These are phyloP conservation scores for Acanthiza pusilla DNA, from an alignment of 2,797 vertebrate genomes.

Conservation along the genomic window DNA sequence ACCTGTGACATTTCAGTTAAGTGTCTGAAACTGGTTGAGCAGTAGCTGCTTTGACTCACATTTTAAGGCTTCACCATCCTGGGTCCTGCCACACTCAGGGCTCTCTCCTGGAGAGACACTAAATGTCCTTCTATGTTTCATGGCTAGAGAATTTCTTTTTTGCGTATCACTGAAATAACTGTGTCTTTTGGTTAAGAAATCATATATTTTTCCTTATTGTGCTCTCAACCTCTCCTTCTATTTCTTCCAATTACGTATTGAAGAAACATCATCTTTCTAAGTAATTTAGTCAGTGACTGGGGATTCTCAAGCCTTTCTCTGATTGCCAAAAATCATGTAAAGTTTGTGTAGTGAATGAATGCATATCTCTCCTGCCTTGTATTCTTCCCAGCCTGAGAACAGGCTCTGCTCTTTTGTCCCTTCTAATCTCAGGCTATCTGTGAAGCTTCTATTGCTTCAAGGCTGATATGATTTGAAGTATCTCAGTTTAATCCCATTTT, in stretches of 20 bases:
- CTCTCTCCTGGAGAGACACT: not conserved
- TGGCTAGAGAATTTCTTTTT: not conserved
- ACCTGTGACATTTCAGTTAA: constrained; percentile 25
- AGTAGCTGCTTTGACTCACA: not conserved
- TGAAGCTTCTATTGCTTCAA: constrained; percentile 39
- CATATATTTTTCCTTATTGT: not conserved
- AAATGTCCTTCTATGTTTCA: not conserved
- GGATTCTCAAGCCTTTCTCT: constrained; percentile 17
- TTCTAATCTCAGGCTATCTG: constrained; percentile 52
- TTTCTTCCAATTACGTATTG: not conserved
- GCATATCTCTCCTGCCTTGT: not conserved
- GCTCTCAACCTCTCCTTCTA: not conserved
- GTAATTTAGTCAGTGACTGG: constrained; percentile 5
- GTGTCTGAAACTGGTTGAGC: not conserved
- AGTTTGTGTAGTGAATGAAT: constrained; percentile 14
- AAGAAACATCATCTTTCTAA: not conserved
- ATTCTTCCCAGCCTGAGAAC: constrained; percentile 3
- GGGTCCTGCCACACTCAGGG: not conserved
- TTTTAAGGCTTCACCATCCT: not conserved
- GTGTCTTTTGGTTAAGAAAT: not conserved
- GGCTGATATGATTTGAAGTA: constrained; percentile 19
- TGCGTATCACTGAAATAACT: not conserved
- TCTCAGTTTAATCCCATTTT: constrained; percentile 54
- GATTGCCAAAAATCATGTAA: constrained; percentile 41
- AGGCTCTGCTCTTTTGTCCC: constrained; percentile 29